phyloP scores from a whole-genome alignment of 2,888 invertebrate genomes.

The Coelinius sp. region DNA sequence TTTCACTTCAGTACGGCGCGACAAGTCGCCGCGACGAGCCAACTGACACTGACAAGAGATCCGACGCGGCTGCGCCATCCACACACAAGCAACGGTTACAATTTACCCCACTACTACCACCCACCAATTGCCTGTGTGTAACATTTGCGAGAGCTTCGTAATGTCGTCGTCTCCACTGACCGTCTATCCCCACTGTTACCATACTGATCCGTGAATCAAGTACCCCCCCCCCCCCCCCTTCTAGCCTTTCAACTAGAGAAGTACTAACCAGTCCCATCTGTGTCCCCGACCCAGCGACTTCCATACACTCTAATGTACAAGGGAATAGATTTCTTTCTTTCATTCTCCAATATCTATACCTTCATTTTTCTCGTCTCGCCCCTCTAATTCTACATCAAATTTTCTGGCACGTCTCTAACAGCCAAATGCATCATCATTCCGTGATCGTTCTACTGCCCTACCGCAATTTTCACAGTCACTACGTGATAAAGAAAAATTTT shows the following conservation, averaged over 20 bases:
- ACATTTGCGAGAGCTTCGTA: conserved; percentile 13
- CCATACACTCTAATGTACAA: conserved; percentile 1
- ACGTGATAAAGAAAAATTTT: background rate
- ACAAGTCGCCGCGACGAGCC: conserved; percentile 61
- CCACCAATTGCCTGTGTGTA: background rate
- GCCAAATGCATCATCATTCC: conserved; percentile 8
- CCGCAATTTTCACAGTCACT: conserved; percentile 13
- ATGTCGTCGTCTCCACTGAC: conserved; percentile 16
- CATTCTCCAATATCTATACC: conserved; percentile 14
- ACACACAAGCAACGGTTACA: conserved; percentile 27
- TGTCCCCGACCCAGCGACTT: conserved; percentile 21
- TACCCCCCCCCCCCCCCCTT: background rate
- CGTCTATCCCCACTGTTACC: conserved; percentile 9
- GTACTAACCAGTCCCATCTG: conserved; percentile 1
- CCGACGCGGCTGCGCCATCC: conserved; percentile 66
- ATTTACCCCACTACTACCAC: conserved; percentile 15
- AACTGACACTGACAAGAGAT: conserved; percentile 62
- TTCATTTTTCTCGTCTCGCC: background rate
- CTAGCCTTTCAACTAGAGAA: background rate
- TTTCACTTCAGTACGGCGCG: conserved; percentile 39
- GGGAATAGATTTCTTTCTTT: conserved; percentile 5
- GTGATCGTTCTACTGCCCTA: conserved; percentile 38
- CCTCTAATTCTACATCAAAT: conserved; percentile 1
- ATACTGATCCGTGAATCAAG: conserved; percentile 16
- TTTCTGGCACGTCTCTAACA: background rate